These are phyloP conservation scores for Ptycholaimellus sp. DNA, from an alignment of 2,888 invertebrate species.

Conservation along the genomic window DNA sequence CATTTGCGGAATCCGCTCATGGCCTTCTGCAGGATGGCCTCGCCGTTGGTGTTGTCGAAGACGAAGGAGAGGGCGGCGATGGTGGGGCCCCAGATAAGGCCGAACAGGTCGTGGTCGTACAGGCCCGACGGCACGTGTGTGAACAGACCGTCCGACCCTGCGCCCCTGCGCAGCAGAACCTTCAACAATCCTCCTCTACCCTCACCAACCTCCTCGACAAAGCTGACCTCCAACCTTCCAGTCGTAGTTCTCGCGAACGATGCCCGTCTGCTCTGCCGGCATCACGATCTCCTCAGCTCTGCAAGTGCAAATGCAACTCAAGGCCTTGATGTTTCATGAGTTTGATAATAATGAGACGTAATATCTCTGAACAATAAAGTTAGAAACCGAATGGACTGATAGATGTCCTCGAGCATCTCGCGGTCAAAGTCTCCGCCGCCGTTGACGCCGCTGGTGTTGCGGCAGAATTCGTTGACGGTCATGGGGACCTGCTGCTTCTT, in stretches of 20 bases:
- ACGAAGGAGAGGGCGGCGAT: conserved; percentile 60
- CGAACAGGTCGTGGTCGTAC: conserved; percentile 52
- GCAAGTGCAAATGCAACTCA: too few species aligned
- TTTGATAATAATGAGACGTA: too few species aligned
- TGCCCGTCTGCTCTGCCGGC: conserved; percentile 89
- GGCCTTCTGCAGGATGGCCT: conserved; percentile 31
- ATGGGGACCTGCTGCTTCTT: conserved; percentile 19
- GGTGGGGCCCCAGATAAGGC: conserved; percentile 52
- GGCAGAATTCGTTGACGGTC: conserved; percentile 48
- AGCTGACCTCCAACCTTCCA: conserved; percentile 56
- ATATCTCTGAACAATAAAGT: too few species aligned
- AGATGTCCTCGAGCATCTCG: conserved; percentile 71
- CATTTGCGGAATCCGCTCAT: conserved; percentile 46
- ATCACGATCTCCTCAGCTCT: conserved; percentile 91
- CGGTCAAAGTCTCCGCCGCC: conserved; percentile 72
- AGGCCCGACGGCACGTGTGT: conserved; percentile 46
- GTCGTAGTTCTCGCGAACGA: conserved; percentile 77
- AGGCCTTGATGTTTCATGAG: too few species aligned
- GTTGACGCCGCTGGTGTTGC: conserved; percentile 75
- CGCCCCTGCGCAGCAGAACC: conserved; percentile 54
- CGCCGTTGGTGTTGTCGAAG: conserved; percentile 41
- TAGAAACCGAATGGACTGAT: conserved; percentile 64
- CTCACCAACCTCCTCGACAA: too few species aligned
- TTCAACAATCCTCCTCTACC: not conserved
- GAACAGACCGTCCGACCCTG: conserved; percentile 43